Conservation (phyloP, 2,113 vertebrate species). For the Machaerirhynchus nigripectus region DNA sequence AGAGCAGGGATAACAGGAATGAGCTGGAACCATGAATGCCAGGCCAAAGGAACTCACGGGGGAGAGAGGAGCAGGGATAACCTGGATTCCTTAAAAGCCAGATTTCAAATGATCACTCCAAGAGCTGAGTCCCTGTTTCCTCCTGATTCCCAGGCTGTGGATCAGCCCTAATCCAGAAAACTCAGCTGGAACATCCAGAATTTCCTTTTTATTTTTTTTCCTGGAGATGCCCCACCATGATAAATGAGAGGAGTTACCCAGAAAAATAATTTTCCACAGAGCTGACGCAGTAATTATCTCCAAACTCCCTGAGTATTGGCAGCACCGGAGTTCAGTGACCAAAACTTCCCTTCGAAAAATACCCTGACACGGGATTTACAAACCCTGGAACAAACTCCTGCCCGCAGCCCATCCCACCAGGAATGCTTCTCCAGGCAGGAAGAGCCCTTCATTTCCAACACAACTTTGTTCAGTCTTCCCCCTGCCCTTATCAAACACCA, state of each 20-base stretch:
- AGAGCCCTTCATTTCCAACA: background rate
- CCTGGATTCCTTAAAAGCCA: background rate
- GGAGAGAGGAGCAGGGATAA: background rate
- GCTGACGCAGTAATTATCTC: background rate
- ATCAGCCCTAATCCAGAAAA: background rate
- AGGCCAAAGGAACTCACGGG: background rate
- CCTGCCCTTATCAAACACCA: background rate
- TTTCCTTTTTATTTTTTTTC: background rate
- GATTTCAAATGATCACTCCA: too few species aligned
- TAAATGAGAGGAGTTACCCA: background rate
- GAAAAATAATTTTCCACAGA: background rate
- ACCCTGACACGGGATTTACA: background rate
- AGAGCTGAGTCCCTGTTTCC: background rate
- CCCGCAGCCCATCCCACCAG: background rate
- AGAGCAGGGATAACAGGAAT: background rate
- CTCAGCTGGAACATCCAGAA: background rate
- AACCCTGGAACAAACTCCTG: background rate
- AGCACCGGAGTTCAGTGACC: background rate
- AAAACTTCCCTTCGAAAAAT: background rate
- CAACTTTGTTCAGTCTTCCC: background rate
- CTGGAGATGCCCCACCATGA: background rate
- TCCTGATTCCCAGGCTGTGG: rapidly evolving
- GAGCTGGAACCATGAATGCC: background rate
- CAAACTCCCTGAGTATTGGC: background rate
- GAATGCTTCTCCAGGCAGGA: background rate